Percentiles rank a stretch among this genome's conserved stretches.
These are phyloP conservation scores for Amblyopsis rosae DNA, from an alignment of 2,113 vertebrate species.

Conservation along the genomic window DNA sequence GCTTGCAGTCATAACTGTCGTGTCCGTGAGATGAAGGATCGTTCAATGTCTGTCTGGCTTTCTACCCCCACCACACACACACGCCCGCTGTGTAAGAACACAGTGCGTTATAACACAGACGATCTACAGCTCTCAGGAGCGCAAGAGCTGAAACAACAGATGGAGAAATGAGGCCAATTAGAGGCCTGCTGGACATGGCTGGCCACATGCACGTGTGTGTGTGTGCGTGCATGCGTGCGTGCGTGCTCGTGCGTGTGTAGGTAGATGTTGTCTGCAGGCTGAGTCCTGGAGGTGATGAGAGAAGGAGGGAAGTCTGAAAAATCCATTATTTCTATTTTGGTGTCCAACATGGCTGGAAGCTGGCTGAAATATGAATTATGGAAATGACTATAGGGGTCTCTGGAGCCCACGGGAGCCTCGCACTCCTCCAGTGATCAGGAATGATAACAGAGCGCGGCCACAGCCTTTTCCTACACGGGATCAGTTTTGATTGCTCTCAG, in stretches of 20 bases:
- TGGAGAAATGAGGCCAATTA: slow-evolving; percentile 71
- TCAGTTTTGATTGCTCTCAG: slow-evolving; percentile 14
- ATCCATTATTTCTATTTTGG: slow-evolving; percentile 64
- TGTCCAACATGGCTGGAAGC: slow-evolving; percentile 49
- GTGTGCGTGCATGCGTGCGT: slow-evolving; percentile 12
- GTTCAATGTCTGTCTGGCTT: slow-evolving; percentile 35
- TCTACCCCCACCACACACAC: neutral
- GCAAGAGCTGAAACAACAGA: slow-evolving; percentile 60
- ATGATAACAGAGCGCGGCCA: slow-evolving; percentile 16
- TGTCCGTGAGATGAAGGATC: slow-evolving; percentile 53
- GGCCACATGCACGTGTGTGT: slow-evolving; percentile 11
- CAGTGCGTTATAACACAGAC: slow-evolving; percentile 49
- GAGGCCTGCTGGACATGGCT: slow-evolving; percentile 51
- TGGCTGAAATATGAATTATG: slow-evolving; percentile 61
- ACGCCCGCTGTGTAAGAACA: slow-evolving; percentile 51
- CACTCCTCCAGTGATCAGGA: slow-evolving; percentile 45
- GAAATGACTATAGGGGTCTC: slow-evolving; percentile 51
- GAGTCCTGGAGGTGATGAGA: slow-evolving; percentile 37
- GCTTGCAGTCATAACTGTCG: slow-evolving; percentile 20
- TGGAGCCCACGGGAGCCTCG: slow-evolving; percentile 32
- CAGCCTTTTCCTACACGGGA: neutral
- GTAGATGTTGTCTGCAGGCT: slow-evolving; percentile 41
- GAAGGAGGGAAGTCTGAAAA: slow-evolving; percentile 39
- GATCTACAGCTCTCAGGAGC: slow-evolving; percentile 51
- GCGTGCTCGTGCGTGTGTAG: neutral